Conservation (phyloP, 2,797 vertebrate genomes). For the Melanogrammus aeglefinus region DNA sequence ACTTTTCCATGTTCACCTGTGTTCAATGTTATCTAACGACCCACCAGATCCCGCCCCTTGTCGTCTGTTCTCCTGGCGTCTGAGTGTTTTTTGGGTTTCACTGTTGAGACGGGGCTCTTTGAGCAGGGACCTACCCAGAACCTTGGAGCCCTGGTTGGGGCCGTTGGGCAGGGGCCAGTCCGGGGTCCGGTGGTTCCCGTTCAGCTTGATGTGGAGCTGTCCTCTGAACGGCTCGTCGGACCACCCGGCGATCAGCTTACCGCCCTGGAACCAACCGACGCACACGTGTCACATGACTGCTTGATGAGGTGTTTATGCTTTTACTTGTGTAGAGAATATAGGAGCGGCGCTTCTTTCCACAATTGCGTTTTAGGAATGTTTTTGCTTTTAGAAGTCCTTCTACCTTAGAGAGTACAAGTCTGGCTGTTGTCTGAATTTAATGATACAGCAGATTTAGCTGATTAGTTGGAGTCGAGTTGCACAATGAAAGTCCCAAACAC, state of each 20-base stretch:
- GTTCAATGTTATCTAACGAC: too few relatives aligned
- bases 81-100: neutral
- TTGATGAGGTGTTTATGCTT: neutral
- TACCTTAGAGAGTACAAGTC: too few relatives aligned
- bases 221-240: constrained; percentile 77
- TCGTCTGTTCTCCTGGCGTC: neutral
- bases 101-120: neutral
- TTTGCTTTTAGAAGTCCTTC: neutral
- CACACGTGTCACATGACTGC: neutral
- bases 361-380: neutral
- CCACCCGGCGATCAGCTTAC: constrained; percentile 77
- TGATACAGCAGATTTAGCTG: too few relatives aligned
- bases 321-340: too few relatives aligned
- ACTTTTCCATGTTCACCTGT: too few relatives aligned
- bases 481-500: too few relatives aligned
- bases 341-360: neutral
- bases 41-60: too few relatives aligned
- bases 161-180: constrained; percentile 78
- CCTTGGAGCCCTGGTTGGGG: constrained; percentile 85
- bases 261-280: constrained; percentile 69
- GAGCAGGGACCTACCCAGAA: constrained; percentile 72
- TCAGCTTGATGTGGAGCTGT: constrained; percentile 75
- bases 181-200: constrained; percentile 76
- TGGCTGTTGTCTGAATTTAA: too few relatives aligned
- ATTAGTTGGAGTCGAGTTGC: too few relatives aligned